Base-by-base conservation (phyloP, 2,797 vertebrate genomes). In the Pseudochromis fuscus region DNA sequence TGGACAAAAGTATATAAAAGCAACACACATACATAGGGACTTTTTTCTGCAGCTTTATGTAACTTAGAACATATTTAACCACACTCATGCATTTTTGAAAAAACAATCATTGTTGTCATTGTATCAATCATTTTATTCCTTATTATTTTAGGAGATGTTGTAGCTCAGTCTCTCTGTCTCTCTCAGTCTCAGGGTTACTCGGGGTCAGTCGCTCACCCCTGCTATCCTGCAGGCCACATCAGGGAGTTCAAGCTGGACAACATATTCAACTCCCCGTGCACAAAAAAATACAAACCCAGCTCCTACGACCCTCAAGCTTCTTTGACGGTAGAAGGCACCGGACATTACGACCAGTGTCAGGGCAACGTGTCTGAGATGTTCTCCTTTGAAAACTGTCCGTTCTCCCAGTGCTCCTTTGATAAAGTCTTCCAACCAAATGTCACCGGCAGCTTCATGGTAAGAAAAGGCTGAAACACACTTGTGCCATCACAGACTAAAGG, bases 361-460 rank as follows among this genome's bases (percentile, higher is more conserved):
- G 83, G 81, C 8, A 91, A 92, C 2, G 1, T 96, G 80, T 90
- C 79, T 0, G 44, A 89, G 53, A 92, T 96, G 21, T 95, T 96
- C 89, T 91, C 92, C 77, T 95, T 95, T 59, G 65, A 87, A 0
- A 24, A 25, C 0, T 97, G 95, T 1, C 23, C 75, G n/a, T 91
- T 83, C 57, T 92, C 72, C 5, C 81, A 78, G 57, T 96, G 96
- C 79, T 92, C 95, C 42, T 96, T 97, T 0, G 78, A 96, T 1
- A 67, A 87, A 0, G 62, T 94, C 79, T 95, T 93, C 81, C 95
- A 96, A 84, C 96, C 95, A 6, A 90, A 88, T 0, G 56, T 95
- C 64, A 91, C 77, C 0, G 96, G 95, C 0, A 82, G 69, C 75
- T 97, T 96, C 85, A 91, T 96, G 86, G 95, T 96, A 88, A 90